These are phyloP conservation scores for Eulemur rufifrons DNA, from an alignment of 2,113 vertebrate species.

Conservation along the genomic window DNA sequence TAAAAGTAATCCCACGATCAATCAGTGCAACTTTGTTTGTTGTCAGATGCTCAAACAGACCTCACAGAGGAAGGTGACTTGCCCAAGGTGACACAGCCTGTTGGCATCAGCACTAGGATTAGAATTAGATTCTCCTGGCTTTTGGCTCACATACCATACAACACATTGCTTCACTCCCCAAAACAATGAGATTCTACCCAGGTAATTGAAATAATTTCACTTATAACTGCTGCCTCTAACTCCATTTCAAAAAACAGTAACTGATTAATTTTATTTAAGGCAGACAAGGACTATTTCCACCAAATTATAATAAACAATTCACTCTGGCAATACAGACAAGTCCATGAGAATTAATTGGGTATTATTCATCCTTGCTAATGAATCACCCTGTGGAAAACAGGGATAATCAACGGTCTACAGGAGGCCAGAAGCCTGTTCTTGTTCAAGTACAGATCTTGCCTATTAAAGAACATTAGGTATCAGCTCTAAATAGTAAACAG, in stretches of 20 bases:
- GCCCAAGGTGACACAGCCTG: neutral
- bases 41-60: neutral
- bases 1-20: neutral
- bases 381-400: constrained; percentile 52
- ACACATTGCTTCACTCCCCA: neutral
- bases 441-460: constrained; percentile 42
- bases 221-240: neutral
- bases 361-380: constrained; percentile 46
- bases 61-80: neutral
- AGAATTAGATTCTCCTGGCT: neutral
- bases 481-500: constrained; percentile 73
- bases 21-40: neutral
- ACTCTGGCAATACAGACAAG: constrained; percentile 16
- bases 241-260: neutral
- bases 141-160: neutral
- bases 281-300: neutral
- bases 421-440: constrained; percentile 47
- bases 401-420: neutral
- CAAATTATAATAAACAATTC: constrained; percentile 37
- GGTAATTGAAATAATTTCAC: neutral
- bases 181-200: neutral
- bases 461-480: constrained; percentile 67
- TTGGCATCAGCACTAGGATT: neutral
- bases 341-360: constrained; percentile 37
- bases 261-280: neutral